These are phyloP conservation scores for Heliothis subflexa DNA, from an alignment of 1,140 invertebrate species.

Conservation along the genomic window DNA sequence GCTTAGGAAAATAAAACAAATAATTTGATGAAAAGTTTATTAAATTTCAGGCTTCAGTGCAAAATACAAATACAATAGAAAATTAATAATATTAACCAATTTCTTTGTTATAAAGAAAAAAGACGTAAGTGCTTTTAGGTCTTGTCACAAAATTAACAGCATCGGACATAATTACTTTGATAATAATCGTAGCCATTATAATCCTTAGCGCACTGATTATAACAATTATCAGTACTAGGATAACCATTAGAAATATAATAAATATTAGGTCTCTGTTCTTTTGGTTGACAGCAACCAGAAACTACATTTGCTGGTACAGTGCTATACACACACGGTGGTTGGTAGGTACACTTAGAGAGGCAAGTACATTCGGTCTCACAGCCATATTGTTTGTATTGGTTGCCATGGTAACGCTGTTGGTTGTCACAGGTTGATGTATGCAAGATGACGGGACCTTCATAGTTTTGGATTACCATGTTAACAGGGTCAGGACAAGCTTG, in stretches of 20 bases:
- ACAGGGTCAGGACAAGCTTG: constrained; percentile 49
- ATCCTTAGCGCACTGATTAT: not conserved
- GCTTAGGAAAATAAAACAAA: no score
- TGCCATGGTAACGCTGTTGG: not conserved
- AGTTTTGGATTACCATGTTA: constrained; percentile 65
- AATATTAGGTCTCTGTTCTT: not conserved
- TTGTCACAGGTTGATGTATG: constrained; percentile 25
- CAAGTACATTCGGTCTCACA: constrained; percentile 46
- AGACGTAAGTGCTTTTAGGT: not conserved
- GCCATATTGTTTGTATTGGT: not conserved
- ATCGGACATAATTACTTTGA: not conserved
- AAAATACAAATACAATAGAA: no score
- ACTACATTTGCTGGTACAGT: not conserved
- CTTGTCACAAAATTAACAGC: not conserved
- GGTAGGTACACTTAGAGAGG: constrained; percentile 24
- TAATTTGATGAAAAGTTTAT: no score
- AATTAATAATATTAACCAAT: no score
- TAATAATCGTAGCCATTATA: not conserved
- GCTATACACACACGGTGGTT: not conserved
- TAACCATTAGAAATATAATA: not conserved
- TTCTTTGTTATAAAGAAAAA: no score
- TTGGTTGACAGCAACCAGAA: not conserved
- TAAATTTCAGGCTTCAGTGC: no score
- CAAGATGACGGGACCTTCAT: constrained; percentile 62
- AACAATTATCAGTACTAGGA: not conserved